phyloP scores from a whole-genome alignment of 2,797 vertebrate genomes.

The Petrocephalus sullivani region DNA sequence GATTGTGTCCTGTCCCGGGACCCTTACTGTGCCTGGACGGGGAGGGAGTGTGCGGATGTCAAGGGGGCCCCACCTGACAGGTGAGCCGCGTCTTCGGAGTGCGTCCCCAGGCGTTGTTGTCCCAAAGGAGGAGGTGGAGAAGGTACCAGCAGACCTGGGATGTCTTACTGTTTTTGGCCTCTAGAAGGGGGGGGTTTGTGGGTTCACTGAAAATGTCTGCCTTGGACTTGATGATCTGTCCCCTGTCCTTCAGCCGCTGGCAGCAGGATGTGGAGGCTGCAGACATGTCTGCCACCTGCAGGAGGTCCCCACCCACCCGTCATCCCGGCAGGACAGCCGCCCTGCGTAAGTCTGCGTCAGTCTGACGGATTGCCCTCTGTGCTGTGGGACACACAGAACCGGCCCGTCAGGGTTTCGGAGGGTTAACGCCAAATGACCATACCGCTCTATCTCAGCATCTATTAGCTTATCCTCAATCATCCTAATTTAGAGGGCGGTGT shows the following conservation, averaged over 20 bases:
- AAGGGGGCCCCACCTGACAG: constrained; percentile 49
- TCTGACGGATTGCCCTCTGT: background rate
- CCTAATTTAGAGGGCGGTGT: background rate
- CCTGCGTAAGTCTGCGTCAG: constrained; percentile 54
- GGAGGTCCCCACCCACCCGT: constrained; percentile 45
- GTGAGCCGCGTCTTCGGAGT: constrained; percentile 41
- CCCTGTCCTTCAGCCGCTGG: constrained; percentile 63
- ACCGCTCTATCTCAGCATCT: background rate
- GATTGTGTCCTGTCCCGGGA: constrained; percentile 90
- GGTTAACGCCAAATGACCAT: background rate
- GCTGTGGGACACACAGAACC: background rate
- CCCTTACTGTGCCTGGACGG: constrained; percentile 89
- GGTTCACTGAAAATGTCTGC: background rate
- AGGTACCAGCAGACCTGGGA: background rate
- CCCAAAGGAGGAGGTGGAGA: background rate
- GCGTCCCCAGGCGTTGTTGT: background rate
- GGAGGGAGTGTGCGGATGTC: constrained; percentile 64
- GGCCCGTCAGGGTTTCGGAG: background rate
- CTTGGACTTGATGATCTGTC: constrained; percentile 27
- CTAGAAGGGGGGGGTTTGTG: background rate
- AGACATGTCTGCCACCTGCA: constrained; percentile 62
- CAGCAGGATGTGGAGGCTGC: constrained; percentile 79
- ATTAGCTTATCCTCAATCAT: background rate
- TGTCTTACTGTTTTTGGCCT: background rate
- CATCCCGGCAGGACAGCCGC: constrained; percentile 44